Evolutionary conservation across 2,888 invertebrate species (phyloP), one percentile per base, ranked within the genome.

Genomic region (Cephalotes varians): DNA sequence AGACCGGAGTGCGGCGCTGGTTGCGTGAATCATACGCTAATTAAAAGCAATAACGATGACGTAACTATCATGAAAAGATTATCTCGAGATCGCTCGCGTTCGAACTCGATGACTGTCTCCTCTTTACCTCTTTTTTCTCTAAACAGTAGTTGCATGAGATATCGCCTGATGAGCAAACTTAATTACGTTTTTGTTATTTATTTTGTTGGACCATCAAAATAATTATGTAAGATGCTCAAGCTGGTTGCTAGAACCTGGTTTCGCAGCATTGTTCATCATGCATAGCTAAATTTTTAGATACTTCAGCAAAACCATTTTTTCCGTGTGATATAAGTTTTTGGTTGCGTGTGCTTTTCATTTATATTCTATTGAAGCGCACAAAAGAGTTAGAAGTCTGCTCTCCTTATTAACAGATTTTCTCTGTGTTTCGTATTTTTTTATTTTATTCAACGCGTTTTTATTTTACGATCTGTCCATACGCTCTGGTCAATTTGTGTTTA

Each of bases 21-120:
- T 10, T 47, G 31, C 80, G 37, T 44, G 34, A 40, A 40, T 77
- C 64, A 56, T 10, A 18, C 73, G 54, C 67, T 54, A 73, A 86
- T 87, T 84, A 82, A 86, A 73, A 82, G 60, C 51, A 62, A 67
- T 65, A 49, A 56, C 21, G 28, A 21, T 44, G 15, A 44, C n/a
- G 18, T 21, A 89, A 83, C 85, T 54, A 31, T 69, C 40, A 21
- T 12, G 83, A 85, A 84, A 47, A 34, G 25, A 64, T 74, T 49
- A 64, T 34, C 21, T 10, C 25, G 7, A 12, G 31, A 49, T 21
- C 9, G 54, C 37, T 40, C 18, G 15, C 5, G 60, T 4, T 9
- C n/a, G 7, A 47, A 0, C 10, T 0, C 25, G 28, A 37, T 12
- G 10, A 44, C 18, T 62, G 21, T 73, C 25, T 34, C 2, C 15